These are phyloP conservation scores for Bombus polaris DNA, from an alignment of 1,140 invertebrate species.

Conservation along the genomic window DNA sequence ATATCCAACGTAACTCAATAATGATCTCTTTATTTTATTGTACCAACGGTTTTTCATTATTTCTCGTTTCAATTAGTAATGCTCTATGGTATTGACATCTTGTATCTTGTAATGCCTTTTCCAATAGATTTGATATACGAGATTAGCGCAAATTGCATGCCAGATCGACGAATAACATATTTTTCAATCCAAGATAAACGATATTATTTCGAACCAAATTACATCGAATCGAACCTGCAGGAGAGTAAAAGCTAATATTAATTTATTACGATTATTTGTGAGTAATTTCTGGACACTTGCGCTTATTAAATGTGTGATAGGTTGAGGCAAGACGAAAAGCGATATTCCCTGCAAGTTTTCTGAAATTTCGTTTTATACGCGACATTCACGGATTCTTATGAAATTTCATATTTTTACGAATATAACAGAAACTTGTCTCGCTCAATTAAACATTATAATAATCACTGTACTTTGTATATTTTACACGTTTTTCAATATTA, in stretches of 20 bases:
- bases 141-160: conserved; percentile 8
- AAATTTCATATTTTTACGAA: too few relatives aligned
- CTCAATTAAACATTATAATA: too few relatives aligned
- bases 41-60: conserved; percentile 7
- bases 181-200: conserved; percentile 16
- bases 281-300: too few relatives aligned
- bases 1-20: background rate
- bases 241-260: background rate
- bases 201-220: background rate
- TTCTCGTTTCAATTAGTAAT: background rate
- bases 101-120: conserved; percentile 16
- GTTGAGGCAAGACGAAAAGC: too few relatives aligned
- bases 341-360: too few relatives aligned
- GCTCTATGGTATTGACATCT: conserved; percentile 18
- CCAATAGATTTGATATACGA: conserved; percentile 25
- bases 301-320: too few relatives aligned
- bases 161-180: conserved; percentile 5
- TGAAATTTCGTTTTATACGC: too few relatives aligned
- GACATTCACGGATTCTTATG: too few relatives aligned
- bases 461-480: too few relatives aligned
- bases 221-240: background rate
- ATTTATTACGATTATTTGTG: background rate
- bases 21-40: background rate
- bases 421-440: too few relatives aligned
- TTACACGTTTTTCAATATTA: too few relatives aligned